Evolutionary conservation across 2,113 vertebrate genomes (phyloP).

Genomic region (Colius striatus): DNA sequence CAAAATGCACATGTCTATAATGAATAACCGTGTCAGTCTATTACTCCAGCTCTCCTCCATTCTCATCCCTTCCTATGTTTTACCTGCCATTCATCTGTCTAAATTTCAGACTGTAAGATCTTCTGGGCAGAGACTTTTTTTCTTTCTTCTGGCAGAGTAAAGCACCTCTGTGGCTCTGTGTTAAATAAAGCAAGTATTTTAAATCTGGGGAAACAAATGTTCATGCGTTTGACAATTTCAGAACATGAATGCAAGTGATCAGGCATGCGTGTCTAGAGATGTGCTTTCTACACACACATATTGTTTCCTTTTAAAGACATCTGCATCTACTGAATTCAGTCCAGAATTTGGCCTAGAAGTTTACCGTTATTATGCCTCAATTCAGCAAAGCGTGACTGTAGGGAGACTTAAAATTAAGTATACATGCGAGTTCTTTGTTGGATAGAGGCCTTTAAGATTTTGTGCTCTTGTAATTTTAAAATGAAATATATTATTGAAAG

Average conservation of each 20-base stretch:
- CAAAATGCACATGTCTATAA: constrained; percentile 51
- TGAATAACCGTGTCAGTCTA: constrained; percentile 34
- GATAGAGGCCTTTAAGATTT: constrained; percentile 33
- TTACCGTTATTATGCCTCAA: constrained; percentile 59
- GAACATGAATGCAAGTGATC: constrained; percentile 37
- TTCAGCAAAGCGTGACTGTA: constrained; percentile 61
- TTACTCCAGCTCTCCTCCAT: background rate
- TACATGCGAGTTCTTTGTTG: constrained; percentile 56
- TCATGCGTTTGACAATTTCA: constrained; percentile 25
- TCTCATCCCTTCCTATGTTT: background rate
- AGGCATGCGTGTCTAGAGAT: constrained; percentile 64
- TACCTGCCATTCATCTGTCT: constrained; percentile 4
- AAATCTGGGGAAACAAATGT: constrained; percentile 20
- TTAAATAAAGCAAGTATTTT: constrained; percentile 35
- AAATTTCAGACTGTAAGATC: background rate
- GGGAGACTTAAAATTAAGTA: constrained; percentile 40
- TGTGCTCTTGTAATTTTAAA: constrained; percentile 58
- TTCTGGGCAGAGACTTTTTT: background rate
- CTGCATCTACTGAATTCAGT: constrained; percentile 59
- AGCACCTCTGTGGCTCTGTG: background rate
- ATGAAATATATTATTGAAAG: constrained; percentile 27
- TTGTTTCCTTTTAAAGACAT: constrained; percentile 73
- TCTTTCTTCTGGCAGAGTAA: background rate
- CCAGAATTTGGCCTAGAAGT: constrained; percentile 59
- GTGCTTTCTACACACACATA: constrained; percentile 52